phyloP scores from a whole-genome alignment of 1,140 invertebrate species.

The Sminthurides bifidus region DNA sequence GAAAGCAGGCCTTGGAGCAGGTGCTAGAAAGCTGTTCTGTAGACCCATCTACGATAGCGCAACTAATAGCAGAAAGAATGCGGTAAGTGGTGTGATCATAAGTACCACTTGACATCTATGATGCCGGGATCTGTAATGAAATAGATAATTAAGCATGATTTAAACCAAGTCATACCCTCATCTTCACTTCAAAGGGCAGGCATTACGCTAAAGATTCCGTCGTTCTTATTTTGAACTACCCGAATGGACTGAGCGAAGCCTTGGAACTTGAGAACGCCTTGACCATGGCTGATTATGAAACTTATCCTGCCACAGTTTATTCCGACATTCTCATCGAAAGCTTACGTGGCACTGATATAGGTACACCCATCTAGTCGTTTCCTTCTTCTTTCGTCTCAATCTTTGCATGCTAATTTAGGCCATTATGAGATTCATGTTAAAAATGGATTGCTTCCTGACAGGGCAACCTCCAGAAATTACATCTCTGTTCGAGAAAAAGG shows the following conservation, averaged over 20 bases:
- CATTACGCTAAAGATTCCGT: not conserved
- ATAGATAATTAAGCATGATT: not conserved
- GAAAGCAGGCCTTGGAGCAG: not conserved
- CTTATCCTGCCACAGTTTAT: too few relatives aligned
- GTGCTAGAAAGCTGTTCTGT: not conserved
- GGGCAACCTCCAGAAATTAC: too few relatives aligned
- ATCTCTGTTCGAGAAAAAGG: too few relatives aligned
- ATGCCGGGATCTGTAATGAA: not conserved
- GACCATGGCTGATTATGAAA: too few relatives aligned
- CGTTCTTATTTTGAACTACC: constrained; percentile 2
- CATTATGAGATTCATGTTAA: not conserved
- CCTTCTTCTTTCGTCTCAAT: not conserved
- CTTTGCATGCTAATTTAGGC: not conserved
- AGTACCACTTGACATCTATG: not conserved
- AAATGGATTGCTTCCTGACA: not conserved
- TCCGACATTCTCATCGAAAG: not conserved
- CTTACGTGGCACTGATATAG: not conserved
- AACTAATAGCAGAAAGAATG: not conserved
- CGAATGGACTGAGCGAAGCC: not conserved
- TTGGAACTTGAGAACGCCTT: not conserved
- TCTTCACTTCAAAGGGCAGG: not conserved
- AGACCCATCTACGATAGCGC: not conserved
- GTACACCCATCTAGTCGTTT: not conserved
- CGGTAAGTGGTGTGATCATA: not conserved
- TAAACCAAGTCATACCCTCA: not conserved